These are phyloP conservation scores for Halichoerus grypus DNA, from an alignment of 2,113 vertebrate species.

Conservation along the genomic window DNA sequence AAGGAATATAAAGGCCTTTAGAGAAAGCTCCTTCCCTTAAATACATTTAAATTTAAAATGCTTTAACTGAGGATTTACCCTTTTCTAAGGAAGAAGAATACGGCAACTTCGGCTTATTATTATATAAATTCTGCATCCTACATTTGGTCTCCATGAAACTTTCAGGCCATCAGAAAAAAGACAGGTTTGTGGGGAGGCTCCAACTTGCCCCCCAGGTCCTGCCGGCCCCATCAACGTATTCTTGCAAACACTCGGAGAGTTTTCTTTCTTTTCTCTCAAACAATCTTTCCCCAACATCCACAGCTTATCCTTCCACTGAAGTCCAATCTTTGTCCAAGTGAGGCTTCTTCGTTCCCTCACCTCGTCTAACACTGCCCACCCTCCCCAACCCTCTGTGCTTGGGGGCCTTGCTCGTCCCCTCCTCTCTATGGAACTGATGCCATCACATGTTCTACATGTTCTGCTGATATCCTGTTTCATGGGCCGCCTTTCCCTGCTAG, in stretches of 20 bases:
- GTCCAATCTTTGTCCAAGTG: too few relatives aligned
- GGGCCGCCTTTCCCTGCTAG: background rate
- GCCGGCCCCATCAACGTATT: background rate
- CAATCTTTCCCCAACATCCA: background rate
- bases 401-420: background rate
- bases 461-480: too few relatives aligned
- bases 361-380: background rate
- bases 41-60: background rate
- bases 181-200: background rate
- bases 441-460: accelerated
- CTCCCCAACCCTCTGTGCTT: background rate
- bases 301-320: background rate
- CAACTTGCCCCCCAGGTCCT: background rate
- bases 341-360: background rate
- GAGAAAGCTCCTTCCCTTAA: background rate
- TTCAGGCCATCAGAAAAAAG: background rate
- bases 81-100: background rate
- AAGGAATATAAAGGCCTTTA: background rate
- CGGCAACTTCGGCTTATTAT: background rate
- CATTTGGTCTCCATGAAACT: background rate
- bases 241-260: background rate
- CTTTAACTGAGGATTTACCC: background rate
- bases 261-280: too few relatives aligned
- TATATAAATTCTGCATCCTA: background rate
- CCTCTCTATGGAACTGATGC: too few relatives aligned